Evolutionary conservation across 2,113 vertebrate species (phyloP), one percentile per base, ranked within the genome.

Genomic region (Patagioenas fasciata): DNA sequence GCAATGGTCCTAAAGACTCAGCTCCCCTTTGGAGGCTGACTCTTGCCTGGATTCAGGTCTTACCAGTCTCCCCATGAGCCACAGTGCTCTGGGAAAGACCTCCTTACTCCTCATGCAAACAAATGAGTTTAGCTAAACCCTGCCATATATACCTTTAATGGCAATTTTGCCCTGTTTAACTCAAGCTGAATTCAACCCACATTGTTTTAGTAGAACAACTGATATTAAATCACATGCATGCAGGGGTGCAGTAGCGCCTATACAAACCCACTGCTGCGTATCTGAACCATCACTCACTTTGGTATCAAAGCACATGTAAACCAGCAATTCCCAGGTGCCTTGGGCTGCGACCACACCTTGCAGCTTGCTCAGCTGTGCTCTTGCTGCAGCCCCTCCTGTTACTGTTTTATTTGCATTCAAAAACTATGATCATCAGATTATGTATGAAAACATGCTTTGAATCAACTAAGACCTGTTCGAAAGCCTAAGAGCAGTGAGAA

Each of bases 211-310:
- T 2, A 36, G 66, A 65, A 73, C n/a, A 75, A 13, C 21, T 31
- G 53, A 31, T 72, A 38, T 25, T 19, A 47, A 81, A 56, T 71
- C 65, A 51, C 5, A 0, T 2, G 9, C 10, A 18, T 15, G 53
- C 28, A 79, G 25, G 25, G n/a, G 7, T 75, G 42, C 44, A 47
- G 12, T 1, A 60, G 50, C 25, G 51, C 84, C 61, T 51, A 15
- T 5, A 2, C 7, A 36, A 75, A 53, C 40, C 28, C 75, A 28
- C 7, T 40, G 42, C 62, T 75, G 44, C 0, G 0, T 9, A 11
- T 26, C 32, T 57, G 48, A 79, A 8, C 69, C 32, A 32, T 13
- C 6, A 2, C 19, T 71, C 10, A 12, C 31, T 38, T 21, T 1
- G 3, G 34, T 34, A 6, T 20, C 10, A 2, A 58, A 69, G 50